Evolutionary conservation across 2,888 invertebrate species (phyloP), one percentile per base, ranked within the genome.

Genomic region (Epiblema foenella): DNA sequence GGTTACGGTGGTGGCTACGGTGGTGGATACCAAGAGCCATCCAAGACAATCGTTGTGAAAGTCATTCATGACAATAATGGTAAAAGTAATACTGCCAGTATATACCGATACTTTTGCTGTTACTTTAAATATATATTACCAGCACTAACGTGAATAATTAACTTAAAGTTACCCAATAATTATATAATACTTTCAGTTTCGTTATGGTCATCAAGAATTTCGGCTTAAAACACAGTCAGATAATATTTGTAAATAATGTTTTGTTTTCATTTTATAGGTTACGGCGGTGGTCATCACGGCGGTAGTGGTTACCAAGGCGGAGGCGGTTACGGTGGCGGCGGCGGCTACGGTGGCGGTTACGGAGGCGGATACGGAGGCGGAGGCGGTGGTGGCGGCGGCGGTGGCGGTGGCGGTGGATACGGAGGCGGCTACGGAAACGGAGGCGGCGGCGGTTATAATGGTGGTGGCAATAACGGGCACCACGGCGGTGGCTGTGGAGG

Each of bases 31-130:
- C 77, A 86, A 76, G 79, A 80, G 73, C 87, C 85, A 5, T 51
- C 83, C 5, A 88, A 89, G 77, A 84, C 81, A 7, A 79, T 85
- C 78, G 82, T 88, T 20, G 82, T 88, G 29, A 87, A 89, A 77
- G 71, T 71, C 18, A 51, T 67, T 62, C 66, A 67, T 62, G 85
- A 88, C 69, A 81, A 81, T 52, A 79, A 81, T 78, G 80, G 79
- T 82, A 76, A n/a, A n/a, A 77, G 75, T 73, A 74, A 74, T 29
- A 29, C 69, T 74, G 20, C 5, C 9, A 33, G 3, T 33, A 1
- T 33, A 33, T 33, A 0, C 33, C 8, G 33, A 33, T 33, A 33
- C 8, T 33, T 33, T 33, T 5, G 33, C 9, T 5, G 9, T 33
- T 7, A 33, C 33, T 3, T 0, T 5, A 33, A 33, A 33, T 33